phyloP scores from a whole-genome alignment of 2,888 invertebrate genomes.

The Dyspetes luteomarginatus region DNA sequence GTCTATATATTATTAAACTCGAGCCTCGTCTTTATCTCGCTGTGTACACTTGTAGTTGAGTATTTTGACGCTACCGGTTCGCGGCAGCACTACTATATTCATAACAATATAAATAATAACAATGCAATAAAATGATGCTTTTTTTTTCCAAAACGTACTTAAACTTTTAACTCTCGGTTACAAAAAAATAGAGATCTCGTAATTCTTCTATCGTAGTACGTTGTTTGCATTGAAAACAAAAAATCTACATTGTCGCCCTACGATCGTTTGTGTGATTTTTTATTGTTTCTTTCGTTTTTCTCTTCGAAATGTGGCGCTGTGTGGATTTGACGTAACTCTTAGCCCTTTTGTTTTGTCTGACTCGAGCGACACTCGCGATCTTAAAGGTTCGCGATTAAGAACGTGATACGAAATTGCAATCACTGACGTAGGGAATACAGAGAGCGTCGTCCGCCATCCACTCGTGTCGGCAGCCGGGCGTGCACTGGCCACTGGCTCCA shows the following conservation, averaged over 20 bases:
- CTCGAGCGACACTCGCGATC: conserved; percentile 46
- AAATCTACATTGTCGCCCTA: neutral
- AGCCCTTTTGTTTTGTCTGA: conserved; percentile 28
- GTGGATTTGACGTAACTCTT: conserved; percentile 22
- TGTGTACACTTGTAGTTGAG: conserved; percentile 1
- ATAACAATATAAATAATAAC: conserved; percentile 8
- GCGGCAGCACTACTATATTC: neutral
- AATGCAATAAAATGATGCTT: neutral
- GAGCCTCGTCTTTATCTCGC: neutral
- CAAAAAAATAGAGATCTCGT: neutral
- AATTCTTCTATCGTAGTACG: neutral
- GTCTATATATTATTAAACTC: neutral
- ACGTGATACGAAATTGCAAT: conserved; percentile 72
- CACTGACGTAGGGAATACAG: conserved; percentile 71
- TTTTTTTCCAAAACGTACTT: neutral
- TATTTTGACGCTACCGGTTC: conserved; percentile 23
- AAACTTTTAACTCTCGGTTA: too few relatives aligned
- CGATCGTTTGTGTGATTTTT: conserved; percentile 5
- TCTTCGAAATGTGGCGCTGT: conserved; percentile 10
- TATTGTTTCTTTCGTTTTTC: neutral
- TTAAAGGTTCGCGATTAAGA: conserved; percentile 30
- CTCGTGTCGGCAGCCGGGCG: conserved; percentile 83
- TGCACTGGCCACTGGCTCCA: conserved; percentile 82
- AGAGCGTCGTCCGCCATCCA: conserved; percentile 79
- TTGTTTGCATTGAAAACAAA: neutral